Percentiles rank a stretch among this genome's conserved stretches.
phyloP scores from a whole-genome alignment of 2,113 vertebrate species.

The Heptranchias perlo region DNA sequence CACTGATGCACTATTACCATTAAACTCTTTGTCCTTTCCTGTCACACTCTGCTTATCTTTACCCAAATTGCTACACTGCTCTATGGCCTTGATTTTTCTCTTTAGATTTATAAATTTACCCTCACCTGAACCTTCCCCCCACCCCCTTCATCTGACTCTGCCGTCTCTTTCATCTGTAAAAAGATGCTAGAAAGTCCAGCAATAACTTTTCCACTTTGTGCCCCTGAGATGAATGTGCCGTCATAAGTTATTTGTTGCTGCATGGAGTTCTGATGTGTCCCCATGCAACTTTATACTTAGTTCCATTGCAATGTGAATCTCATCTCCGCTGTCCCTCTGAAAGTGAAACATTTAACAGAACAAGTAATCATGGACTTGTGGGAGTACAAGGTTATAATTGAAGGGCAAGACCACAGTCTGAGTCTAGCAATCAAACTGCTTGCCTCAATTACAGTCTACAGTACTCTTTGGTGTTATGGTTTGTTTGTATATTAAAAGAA shows the following conservation, averaged over 20 bases:
- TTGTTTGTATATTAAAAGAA: neutral
- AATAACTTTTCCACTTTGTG: neutral
- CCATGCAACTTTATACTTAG: neutral
- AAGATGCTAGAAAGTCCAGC: neutral
- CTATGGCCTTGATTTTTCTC: too few species aligned
- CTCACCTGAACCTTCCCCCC: too few species aligned
- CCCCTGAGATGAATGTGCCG: neutral
- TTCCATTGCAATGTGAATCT: neutral
- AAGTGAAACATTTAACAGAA: neutral
- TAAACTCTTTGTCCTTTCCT: too few species aligned
- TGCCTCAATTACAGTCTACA: neutral
- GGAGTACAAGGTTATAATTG: neutral
- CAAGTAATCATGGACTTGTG: neutral
- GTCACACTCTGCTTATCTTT: too few species aligned
- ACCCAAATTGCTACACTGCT: too few species aligned
- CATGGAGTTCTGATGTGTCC: neutral
- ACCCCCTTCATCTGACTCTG: too few species aligned
- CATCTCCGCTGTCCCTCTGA: neutral
- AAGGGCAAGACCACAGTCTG: neutral
- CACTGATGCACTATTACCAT: too few species aligned
- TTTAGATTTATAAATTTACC: too few species aligned
- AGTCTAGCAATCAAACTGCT: neutral
- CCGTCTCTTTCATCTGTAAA: neutral
- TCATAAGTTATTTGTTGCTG: neutral
- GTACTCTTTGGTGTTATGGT: neutral